phyloP scores from a whole-genome alignment of 2,113 vertebrate genomes.

The Falco punctatus region DNA sequence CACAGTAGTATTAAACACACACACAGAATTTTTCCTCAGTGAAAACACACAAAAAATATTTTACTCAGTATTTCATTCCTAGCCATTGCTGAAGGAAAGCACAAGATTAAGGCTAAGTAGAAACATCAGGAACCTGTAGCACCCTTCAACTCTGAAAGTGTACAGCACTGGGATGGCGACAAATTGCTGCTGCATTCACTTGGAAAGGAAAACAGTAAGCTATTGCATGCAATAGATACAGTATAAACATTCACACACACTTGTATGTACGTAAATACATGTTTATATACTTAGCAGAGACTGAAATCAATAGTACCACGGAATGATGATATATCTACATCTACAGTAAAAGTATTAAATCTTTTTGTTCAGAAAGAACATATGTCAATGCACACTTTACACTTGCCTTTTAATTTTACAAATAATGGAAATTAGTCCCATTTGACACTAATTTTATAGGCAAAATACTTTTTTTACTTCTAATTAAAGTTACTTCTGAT shows the following conservation, averaged over 20 bases:
- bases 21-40: not conserved
- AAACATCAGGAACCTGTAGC: not conserved
- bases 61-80: not conserved
- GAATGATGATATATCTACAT: not conserved
- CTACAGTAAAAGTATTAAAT: not conserved
- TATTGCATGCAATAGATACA: not conserved
- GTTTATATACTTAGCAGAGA: not conserved
- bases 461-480: not conserved
- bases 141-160: not conserved
- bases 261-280: not conserved
- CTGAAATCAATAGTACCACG: not conserved
- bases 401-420: not conserved
- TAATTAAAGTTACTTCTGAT: slow-evolving; percentile 12
- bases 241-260: not conserved
- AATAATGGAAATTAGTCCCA: not conserved
- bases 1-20: not conserved
- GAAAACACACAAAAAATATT: not conserved
- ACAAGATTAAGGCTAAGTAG: not conserved
- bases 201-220: not conserved
- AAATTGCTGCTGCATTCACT: not conserved
- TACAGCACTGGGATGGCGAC: not conserved
- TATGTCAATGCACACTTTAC: not conserved
- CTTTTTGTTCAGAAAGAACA: not conserved
- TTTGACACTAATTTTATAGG: not conserved
- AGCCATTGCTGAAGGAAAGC: not conserved